phyloP scores from a whole-genome alignment of 2,113 vertebrate genomes.

The Sebastes fasciatus region DNA sequence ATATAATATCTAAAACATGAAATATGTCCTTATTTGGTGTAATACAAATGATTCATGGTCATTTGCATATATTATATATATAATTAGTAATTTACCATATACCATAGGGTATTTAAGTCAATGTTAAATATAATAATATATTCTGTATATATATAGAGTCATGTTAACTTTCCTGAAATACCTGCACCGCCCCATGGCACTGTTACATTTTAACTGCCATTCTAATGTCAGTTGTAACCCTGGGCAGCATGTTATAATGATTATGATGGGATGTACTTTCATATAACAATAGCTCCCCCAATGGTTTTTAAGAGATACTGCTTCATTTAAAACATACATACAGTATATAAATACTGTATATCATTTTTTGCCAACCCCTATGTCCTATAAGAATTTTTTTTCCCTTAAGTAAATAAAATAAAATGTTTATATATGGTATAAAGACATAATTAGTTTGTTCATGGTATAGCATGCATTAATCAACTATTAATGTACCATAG shows the following conservation, averaged over 20 bases:
- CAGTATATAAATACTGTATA: not conserved
- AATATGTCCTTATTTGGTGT: not conserved
- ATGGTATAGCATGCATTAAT: not conserved
- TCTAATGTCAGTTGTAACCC: not conserved
- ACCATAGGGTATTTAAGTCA: not conserved
- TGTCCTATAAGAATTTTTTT: not conserved
- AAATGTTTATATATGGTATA: not conserved
- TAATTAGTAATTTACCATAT: too few relatives aligned
- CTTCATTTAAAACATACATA: constrained; percentile 2
- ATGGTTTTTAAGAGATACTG: constrained; percentile 39
- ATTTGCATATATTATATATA: not conserved
- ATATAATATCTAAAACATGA: not conserved
- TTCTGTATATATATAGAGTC: too few relatives aligned
- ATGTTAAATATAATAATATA: not conserved
- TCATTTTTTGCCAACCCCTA: too few relatives aligned
- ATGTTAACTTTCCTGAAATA: not conserved
- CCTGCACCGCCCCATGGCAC: not conserved
- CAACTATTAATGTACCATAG: not conserved
- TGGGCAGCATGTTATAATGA: not conserved
- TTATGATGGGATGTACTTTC: not conserved
- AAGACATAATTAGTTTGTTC: not conserved
- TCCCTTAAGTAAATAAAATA: not conserved
- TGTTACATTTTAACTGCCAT: not conserved
- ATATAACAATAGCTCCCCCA: constrained; percentile 47
- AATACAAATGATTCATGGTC: not conserved